A percentile compares a stretch with the other conserved stretches of the same genome.
These are phyloP conservation scores for Saccopteryx leptura DNA, from an alignment of 2,113 vertebrate species.

Conservation along the genomic window DNA sequence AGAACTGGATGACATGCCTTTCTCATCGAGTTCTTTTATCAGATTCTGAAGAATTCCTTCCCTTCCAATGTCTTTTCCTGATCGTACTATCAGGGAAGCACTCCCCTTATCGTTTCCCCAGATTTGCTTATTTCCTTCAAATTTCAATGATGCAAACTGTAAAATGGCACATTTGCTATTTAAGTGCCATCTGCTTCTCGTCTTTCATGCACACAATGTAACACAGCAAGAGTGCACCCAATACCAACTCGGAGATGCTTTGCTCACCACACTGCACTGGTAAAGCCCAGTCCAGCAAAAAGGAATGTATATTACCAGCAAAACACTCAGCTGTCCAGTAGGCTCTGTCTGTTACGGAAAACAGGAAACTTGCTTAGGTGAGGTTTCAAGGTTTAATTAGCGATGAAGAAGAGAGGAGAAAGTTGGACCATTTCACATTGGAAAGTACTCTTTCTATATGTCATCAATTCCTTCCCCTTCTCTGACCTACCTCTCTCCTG, in stretches of 20 bases:
- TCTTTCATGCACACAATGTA: conserved; percentile 25
- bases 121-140: conserved; percentile 80
- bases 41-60: conserved; percentile 65
- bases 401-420: background rate
- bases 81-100: conserved; percentile 67
- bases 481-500: background rate
- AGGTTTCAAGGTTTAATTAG: conserved; percentile 36
- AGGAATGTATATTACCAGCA: background rate
- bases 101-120: conserved; percentile 66
- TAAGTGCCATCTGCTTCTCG: conserved; percentile 72
- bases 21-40: background rate
- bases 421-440: background rate
- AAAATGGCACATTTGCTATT: conserved; percentile 84
- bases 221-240: background rate
- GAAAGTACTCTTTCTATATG: background rate
- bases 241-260: background rate
- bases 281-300: conserved; percentile 16
- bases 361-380: background rate
- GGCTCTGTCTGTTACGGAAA: background rate
- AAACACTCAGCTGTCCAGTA: background rate
- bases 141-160: conserved; percentile 70
- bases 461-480: background rate
- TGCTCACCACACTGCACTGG: background rate
- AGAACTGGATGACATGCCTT: background rate
- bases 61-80: conserved; percentile 71